Evolutionary conservation across 2,113 vertebrate genomes (phyloP).

Genomic region (Pygoscelis antarcticus): DNA sequence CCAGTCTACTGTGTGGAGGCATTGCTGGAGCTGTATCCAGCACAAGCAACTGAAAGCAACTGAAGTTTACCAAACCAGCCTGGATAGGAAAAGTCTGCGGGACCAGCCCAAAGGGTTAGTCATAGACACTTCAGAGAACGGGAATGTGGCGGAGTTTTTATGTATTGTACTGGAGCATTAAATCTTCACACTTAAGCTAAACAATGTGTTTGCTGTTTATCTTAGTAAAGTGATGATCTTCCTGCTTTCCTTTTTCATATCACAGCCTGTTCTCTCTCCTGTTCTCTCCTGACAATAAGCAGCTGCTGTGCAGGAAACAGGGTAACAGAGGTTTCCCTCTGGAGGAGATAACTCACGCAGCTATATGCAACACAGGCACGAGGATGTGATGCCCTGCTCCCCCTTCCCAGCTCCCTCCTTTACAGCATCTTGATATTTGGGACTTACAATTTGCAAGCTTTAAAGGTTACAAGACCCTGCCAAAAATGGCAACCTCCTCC

Average conservation of each 20-base stretch:
- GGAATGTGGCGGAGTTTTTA: neutral
- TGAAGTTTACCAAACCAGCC: neutral
- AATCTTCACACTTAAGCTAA: constrained; percentile 31
- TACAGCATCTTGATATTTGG: neutral
- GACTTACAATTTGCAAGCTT: neutral
- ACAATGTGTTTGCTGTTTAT: constrained; percentile 43
- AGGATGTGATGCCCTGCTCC: neutral
- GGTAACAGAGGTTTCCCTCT: constrained; percentile 22
- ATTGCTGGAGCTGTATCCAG: neutral
- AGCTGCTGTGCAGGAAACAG: constrained; percentile 39
- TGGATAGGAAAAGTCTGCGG: neutral
- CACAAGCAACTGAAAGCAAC: neutral
- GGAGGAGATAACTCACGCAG: neutral
- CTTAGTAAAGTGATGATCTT: constrained; percentile 56
- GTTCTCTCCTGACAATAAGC: constrained; percentile 40
- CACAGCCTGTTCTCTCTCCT: neutral
- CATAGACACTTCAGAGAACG: neutral
- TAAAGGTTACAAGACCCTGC: neutral
- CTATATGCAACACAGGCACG: neutral
- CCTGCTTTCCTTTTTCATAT: constrained; percentile 17
- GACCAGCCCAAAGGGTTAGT: neutral
- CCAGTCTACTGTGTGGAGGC: neutral
- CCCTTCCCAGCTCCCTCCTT: neutral
- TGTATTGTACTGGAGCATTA: neutral
- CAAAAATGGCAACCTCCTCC: constrained; percentile 31